A percentile compares a stretch with the other conserved stretches of the same genome.
Conservation (phyloP, 2,113 vertebrate species). For the Casuarius casuarius region DNA sequence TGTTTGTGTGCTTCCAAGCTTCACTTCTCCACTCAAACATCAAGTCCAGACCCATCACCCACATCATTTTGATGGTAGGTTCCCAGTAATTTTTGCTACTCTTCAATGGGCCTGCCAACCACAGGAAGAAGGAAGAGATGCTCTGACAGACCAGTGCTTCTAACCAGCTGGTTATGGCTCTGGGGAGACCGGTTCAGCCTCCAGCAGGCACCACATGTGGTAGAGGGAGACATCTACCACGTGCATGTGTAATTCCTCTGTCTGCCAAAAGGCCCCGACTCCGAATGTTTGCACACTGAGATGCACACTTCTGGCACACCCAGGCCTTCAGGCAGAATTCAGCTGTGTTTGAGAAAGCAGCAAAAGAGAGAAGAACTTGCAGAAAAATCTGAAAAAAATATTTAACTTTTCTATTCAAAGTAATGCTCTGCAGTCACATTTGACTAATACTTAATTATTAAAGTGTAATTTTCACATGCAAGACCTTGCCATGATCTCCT, state of each 20-base stretch:
- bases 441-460: neutral
- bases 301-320: neutral
- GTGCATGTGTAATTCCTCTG: accelerated
- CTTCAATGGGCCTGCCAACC: neutral
- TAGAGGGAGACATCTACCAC: accelerated
- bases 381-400: neutral
- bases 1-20: neutral
- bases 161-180: neutral
- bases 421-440: neutral
- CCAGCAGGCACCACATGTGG: neutral
- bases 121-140: neutral
- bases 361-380: neutral
- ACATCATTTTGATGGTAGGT: neutral
- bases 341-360: neutral
- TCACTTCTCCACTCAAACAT: accelerated
- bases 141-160: neutral
- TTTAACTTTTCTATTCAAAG: neutral
- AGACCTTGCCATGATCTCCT: neutral
- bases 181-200: accelerated
- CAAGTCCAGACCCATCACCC: neutral
- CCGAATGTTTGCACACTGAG: accelerated
- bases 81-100: neutral
- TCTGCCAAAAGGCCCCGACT: neutral
- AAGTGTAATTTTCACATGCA: neutral
- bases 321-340: neutral